These are phyloP conservation scores for Eulemur rubriventer DNA, from an alignment of 2,797 vertebrate genomes.

Conservation along the genomic window DNA sequence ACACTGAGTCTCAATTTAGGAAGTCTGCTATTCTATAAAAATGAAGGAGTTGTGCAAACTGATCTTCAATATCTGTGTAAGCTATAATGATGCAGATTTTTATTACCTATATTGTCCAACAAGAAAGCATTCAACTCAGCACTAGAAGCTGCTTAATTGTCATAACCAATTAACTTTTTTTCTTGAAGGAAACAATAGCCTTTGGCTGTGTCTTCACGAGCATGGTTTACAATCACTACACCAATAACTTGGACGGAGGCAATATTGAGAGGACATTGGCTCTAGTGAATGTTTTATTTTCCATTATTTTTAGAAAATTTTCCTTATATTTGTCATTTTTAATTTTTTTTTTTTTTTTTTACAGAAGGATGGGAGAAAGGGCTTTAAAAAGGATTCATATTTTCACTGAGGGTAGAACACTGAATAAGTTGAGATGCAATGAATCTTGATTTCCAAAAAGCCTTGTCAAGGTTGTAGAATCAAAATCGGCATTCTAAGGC, in stretches of 20 bases:
- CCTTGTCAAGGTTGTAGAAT: not conserved
- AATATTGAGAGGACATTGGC: not conserved
- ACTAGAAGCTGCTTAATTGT: not conserved
- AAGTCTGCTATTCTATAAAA: not conserved
- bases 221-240: not conserved
- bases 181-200: not conserved
- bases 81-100: not conserved
- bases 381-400: not conserved
- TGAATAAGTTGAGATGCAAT: not conserved
- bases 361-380: not conserved
- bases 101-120: no score
- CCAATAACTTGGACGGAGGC: not conserved
- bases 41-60: rapidly evolving
- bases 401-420: not conserved
- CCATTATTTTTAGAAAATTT: not conserved
- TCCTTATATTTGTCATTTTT: not conserved
- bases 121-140: not conserved
- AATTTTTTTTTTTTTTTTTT: not conserved
- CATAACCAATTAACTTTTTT: not conserved
- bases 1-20: not conserved
- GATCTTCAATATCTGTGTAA: rapidly evolving
- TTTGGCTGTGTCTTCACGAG: not conserved
- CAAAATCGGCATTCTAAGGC: not conserved
- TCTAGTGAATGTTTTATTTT: not conserved
- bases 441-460: not conserved